These are phyloP conservation scores for Taenioides sp. DNA, from an alignment of 2,797 vertebrate species.

Conservation along the genomic window DNA sequence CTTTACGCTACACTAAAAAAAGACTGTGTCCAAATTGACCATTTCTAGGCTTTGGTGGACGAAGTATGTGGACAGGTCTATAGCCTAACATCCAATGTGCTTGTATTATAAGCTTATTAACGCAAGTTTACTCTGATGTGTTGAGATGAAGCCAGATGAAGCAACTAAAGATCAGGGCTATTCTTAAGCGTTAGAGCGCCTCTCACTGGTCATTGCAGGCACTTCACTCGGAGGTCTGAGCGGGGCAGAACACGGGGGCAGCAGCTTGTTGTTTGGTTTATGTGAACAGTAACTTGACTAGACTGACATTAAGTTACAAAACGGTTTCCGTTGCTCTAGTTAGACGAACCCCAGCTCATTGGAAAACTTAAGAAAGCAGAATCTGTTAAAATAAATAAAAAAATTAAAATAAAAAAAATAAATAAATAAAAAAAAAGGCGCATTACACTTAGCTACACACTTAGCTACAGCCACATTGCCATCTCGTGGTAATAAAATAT, in stretches of 20 bases:
- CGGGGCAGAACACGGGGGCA: too few species aligned
- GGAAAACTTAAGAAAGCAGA: not conserved
- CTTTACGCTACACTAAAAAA: not conserved
- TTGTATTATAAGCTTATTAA: not conserved
- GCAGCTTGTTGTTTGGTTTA: not conserved
- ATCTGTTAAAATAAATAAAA: not conserved
- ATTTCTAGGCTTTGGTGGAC: not conserved
- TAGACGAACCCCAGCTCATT: not conserved
- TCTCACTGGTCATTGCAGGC: slow-evolving; percentile 31
- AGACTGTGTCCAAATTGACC: not conserved
- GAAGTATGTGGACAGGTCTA: not conserved
- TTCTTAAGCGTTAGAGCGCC: slow-evolving; percentile 44
- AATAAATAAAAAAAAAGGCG: not conserved
- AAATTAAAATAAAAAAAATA: not conserved
- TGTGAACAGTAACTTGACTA: not conserved
- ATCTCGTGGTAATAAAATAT: slow-evolving; percentile 14
- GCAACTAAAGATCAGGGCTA: not conserved
- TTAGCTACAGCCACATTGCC: slow-evolving; percentile 40
- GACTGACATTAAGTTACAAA: not conserved
- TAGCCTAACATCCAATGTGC: not conserved
- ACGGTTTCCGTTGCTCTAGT: not conserved
- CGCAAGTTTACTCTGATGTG: too few species aligned
- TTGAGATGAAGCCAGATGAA: not conserved
- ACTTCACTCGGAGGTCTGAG: not conserved
- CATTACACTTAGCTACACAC: slow-evolving; percentile 6